Conservation (phyloP, 2,113 vertebrate genomes). For the Glareola pratincola region DNA sequence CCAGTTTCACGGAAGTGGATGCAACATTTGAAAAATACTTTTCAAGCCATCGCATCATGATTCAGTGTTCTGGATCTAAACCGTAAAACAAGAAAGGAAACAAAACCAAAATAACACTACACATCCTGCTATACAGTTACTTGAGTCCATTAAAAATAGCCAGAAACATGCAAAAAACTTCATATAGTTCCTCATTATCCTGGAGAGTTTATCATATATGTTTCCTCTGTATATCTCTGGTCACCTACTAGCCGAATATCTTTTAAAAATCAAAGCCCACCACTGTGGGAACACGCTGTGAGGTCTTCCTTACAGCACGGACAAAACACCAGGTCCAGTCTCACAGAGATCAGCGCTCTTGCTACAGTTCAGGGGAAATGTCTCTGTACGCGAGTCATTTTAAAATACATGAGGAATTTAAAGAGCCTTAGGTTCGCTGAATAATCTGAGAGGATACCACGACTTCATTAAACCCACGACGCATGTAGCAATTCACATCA, state of each 20-base stretch:
- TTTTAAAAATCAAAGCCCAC: not conserved
- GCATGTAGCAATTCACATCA: not conserved
- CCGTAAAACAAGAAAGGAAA: not conserved
- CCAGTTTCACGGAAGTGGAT: not conserved
- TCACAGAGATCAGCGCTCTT: not conserved
- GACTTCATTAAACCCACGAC: not conserved
- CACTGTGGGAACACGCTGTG: not conserved
- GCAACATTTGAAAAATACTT: not conserved
- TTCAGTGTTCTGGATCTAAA: not conserved
- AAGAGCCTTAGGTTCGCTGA: not conserved
- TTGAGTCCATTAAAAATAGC: not conserved
- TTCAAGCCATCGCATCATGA: not conserved
- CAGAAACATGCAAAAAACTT: not conserved
- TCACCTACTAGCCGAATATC: not conserved
- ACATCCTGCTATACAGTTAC: not conserved
- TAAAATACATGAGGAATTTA: not conserved
- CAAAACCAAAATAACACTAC: not conserved
- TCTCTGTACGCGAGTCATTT: not conserved
- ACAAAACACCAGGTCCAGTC: not conserved
- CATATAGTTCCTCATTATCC: not conserved
- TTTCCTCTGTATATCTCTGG: conserved; percentile 18
- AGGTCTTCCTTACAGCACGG: not conserved
- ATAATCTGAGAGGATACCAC: not conserved
- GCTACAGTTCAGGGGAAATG: not conserved
- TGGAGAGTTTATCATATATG: not conserved